Conservation (phyloP, 2,113 vertebrate genomes). For the Platysternon megacephalum region DNA sequence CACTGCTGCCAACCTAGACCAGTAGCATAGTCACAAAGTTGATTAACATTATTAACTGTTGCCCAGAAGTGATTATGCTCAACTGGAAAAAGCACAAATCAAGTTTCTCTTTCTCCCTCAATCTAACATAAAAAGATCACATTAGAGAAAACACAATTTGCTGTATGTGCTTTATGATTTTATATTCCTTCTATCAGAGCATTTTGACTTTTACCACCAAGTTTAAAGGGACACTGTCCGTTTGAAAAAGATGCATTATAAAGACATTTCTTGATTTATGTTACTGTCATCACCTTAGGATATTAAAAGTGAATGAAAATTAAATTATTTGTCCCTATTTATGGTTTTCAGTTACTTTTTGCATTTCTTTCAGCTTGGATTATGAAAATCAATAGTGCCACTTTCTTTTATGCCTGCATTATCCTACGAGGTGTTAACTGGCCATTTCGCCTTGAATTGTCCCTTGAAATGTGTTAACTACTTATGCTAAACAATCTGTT, state of each 20-base stretch:
- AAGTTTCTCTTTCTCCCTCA: neutral
- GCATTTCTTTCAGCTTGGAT: neutral
- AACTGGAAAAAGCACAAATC: conserved; percentile 3
- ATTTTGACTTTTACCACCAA: neutral
- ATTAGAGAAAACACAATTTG: neutral
- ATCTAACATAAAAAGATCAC: neutral
- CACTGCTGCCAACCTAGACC: neutral
- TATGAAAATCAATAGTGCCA: neutral
- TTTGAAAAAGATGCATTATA: neutral
- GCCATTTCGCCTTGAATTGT: too few species aligned
- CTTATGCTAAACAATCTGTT: too few species aligned
- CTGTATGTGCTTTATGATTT: neutral
- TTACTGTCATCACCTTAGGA: neutral
- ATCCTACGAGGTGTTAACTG: neutral
- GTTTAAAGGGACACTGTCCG: neutral
- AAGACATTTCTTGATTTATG: neutral
- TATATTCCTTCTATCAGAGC: neutral
- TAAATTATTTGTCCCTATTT: neutral
- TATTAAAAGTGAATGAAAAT: neutral
- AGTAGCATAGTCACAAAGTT: neutral
- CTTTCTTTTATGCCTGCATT: neutral
- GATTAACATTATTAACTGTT: neutral
- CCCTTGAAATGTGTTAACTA: too few species aligned
- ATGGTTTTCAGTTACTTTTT: neutral
- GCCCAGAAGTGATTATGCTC: neutral